Base-by-base conservation (phyloP, 2,888 invertebrate genomes). In the Geotrupes spiniger region DNA sequence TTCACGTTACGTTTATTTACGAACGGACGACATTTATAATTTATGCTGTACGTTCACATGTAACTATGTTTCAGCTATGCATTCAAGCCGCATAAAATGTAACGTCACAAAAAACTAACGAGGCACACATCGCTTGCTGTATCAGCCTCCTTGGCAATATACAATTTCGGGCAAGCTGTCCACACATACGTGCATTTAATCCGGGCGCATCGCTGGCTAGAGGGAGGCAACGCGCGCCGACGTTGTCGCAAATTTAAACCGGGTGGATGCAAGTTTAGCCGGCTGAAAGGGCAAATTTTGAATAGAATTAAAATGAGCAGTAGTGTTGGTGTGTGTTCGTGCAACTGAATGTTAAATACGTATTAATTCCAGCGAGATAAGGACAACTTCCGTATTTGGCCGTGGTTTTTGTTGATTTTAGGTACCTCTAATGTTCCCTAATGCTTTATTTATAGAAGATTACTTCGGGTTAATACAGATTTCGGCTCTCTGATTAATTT, bases 341-440 rank as follows among this genome's bases (percentile, higher is more conserved):
- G 51, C 46, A 38, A 46, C 46, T 46, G 51, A 51, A 51, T 46
- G 51, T 51, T 51, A 51, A 51, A 51, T 46, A 51, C 51, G 46
- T 51, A 51, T 51, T 51, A 51, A 51, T 51, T 51, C 42, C 31
- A 42, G 42, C 31, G 37, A 51, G 51, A 51, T 51, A 51, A 51
- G 51, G 46, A 46, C 46, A 42, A 51, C 46, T 51, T 51, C 46
- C 46, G 51, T 51, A 51, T 51, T 46, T 46, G 42, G 29, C 38
- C 28, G 29, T 15, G 42, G 42, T 46, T 46, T 50, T 45, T 46
- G 50, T 46, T 46, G 46, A 46, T 46, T 46, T 46, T 46, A 38
- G 46, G 46, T 46, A 46, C 39, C 46, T 46, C 38, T 46, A 46
- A 46, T 46, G 46, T 46, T 40, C 46, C 28, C 39, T 46, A 46